Evolutionary conservation across 2,113 vertebrate genomes (phyloP), one percentile per base, ranked within the genome.

Genomic region (Collichthys lucidus): DNA sequence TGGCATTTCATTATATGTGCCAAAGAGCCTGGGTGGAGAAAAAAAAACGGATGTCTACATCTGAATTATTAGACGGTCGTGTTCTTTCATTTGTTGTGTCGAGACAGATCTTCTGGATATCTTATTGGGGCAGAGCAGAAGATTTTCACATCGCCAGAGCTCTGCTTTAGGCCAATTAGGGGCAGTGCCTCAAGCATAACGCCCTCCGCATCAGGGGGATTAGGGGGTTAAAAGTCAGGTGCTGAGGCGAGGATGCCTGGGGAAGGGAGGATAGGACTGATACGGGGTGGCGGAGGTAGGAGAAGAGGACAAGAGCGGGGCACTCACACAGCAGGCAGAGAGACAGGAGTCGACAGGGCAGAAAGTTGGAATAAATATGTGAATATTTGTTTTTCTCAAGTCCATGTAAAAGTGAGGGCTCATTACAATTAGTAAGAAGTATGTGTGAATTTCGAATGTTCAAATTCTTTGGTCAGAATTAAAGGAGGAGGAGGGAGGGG

Each of bases 221-320:
- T 95, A 94, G 85, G 86, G 85, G 91, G 92, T 94, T 88, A 93
- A 90, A 94, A 94, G 93, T 94, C 94, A 94, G 90, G 84, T 88
- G 89, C 66, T 82, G 78, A 86, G 87, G 91, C 65, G 20, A 83
- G 85, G 90, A 86, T 88, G 77, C 87, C 87, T 76, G 68, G 76
- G 61, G 74, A 77, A 84, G 73, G 85, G 81, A 77, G 53, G 53
- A 76, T 62, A 70, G 47, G 50, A 61, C 69, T 64, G 40, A 60
- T 35, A 12, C 16, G 31, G 42, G 71, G 70, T 70, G 80, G 60
- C 52, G 80, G 80, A 80, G 82, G 65, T 22, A 24, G 24, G 66
- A 60, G 56, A 67, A 49, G 63, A 74, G 66, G 74, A 81, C 69
- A 16, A 44, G 77, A 81, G 61, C 1, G 68, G 79, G 78, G 70